Conservation (phyloP, 2,797 vertebrate genomes). For the Capromys pilorides region DNA sequence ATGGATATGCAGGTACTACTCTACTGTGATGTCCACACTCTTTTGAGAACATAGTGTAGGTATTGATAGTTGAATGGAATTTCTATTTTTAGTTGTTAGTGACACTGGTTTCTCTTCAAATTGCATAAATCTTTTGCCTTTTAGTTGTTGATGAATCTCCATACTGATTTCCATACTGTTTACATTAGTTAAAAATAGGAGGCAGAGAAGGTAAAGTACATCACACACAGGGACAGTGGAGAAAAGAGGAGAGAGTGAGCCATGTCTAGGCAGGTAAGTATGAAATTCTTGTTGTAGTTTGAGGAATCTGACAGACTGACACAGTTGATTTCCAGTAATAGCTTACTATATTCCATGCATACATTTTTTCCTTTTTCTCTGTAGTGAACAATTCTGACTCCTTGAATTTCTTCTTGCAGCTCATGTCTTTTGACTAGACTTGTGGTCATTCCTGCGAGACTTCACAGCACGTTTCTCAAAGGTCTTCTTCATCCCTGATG, state of each 20-base stretch:
- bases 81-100: not conserved
- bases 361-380: not conserved
- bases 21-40: not conserved
- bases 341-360: not conserved
- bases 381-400: constrained; percentile 39
- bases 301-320: not conserved
- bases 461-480: constrained; percentile 35
- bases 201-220: not conserved
- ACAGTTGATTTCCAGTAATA: not conserved
- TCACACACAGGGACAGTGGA: not conserved
- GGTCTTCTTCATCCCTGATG: constrained; percentile 62
- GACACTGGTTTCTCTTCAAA: not conserved
- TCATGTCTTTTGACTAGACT: constrained; percentile 64
- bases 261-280: not conserved
- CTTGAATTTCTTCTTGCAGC: constrained; percentile 64
- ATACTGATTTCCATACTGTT: not conserved
- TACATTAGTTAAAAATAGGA: not conserved
- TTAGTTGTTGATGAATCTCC: not conserved
- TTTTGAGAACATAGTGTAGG: not conserved
- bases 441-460: constrained; percentile 48
- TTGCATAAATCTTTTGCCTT: too few relatives aligned
- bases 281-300: not conserved
- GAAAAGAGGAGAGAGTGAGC: not conserved
- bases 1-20: not conserved
- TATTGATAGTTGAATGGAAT: not conserved